Evolutionary conservation across 2,113 vertebrate genomes (phyloP).

Genomic region (Sylvia atricapilla): DNA sequence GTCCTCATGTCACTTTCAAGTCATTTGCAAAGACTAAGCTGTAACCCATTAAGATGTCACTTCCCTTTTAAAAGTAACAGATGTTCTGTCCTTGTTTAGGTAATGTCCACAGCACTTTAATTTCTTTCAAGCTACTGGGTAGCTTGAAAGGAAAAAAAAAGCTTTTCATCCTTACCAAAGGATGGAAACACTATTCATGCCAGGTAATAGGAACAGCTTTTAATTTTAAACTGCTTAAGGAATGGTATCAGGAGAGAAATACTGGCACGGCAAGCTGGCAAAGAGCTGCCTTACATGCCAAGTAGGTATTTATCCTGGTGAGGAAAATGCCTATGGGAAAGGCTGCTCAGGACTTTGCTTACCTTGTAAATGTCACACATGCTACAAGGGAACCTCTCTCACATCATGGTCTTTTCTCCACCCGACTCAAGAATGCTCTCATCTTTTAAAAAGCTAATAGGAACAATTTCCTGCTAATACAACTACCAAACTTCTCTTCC

Average conservation of each 20-base stretch:
- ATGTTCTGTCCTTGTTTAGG: slow-evolving; percentile 11
- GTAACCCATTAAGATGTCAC: not conserved
- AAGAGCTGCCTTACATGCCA: accelerated
- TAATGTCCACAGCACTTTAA: not conserved
- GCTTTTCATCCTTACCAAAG: not conserved
- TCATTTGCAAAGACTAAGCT: not conserved
- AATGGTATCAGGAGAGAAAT: not conserved
- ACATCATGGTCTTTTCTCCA: not conserved
- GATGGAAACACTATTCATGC: not conserved
- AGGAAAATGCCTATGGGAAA: not conserved
- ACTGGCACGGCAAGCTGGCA: not conserved
- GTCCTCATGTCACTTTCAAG: not conserved
- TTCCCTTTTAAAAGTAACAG: slow-evolving; percentile 53
- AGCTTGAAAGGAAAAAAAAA: no score
- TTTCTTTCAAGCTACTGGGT: not conserved
- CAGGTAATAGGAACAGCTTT: not conserved
- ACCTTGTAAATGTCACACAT: not conserved
- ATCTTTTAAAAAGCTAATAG: not conserved
- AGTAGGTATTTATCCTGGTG: not conserved
- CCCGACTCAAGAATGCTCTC: not conserved
- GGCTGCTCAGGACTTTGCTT: not conserved
- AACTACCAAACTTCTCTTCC: not conserved
- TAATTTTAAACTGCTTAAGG: not conserved
- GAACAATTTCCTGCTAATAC: not conserved
- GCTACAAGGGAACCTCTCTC: not conserved